These are phyloP conservation scores for Arctocebus calabarensis DNA, from an alignment of 2,797 vertebrate genomes.

Conservation along the genomic window DNA sequence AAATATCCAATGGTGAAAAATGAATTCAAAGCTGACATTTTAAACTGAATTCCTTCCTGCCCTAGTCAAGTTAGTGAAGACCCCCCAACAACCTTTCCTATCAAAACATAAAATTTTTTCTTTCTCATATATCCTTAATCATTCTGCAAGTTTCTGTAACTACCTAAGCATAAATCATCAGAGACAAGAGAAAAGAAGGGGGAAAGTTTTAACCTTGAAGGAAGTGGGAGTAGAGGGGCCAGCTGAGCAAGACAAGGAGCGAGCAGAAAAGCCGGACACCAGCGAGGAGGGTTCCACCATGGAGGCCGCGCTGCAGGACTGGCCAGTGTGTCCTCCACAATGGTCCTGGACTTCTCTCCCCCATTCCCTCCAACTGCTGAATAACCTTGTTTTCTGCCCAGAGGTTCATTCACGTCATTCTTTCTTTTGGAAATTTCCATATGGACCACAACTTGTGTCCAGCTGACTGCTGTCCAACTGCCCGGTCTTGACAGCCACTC, in stretches of 20 bases:
- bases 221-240: not conserved
- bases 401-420: not conserved
- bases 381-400: not conserved
- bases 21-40: not conserved
- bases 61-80: not conserved
- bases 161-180: not conserved
- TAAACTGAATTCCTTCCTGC: conserved; percentile 29
- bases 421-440: not conserved
- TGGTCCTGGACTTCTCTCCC: not conserved
- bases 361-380: not conserved
- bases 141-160: not conserved
- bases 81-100: not conserved
- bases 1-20: conserved; percentile 44
- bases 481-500: not conserved
- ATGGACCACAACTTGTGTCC: not conserved
- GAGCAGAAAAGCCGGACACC: not conserved
- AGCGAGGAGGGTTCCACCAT: rapidly evolving
- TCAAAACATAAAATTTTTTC: not conserved
- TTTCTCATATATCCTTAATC: not conserved
- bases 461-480: not conserved
- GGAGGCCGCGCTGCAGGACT: not conserved
- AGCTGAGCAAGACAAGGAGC: not conserved
- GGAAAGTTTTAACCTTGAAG: not conserved
- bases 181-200: not conserved
- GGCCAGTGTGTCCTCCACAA: not conserved